A percentile compares a stretch with the other conserved stretches of the same genome.
Evolutionary conservation across 1,140 invertebrate genomes (phyloP).

Genomic region (Anagrus nilaparvatae): DNA sequence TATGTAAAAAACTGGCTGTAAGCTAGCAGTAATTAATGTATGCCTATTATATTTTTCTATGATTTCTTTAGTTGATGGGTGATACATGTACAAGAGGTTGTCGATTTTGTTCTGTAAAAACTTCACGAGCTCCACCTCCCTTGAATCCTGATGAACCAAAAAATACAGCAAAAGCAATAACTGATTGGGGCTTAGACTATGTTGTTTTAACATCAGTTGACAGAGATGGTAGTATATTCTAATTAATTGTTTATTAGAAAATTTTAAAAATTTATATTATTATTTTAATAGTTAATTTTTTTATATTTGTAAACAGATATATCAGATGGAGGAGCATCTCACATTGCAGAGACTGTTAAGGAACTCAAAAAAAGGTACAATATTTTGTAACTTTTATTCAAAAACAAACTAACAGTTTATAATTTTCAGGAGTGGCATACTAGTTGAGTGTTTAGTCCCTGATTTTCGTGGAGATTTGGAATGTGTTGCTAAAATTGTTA

Average conservation of each 20-base stretch:
- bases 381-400: neutral
- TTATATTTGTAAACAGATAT: constrained; percentile 52
- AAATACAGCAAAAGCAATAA: constrained; percentile 88
- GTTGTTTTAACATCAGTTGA: constrained; percentile 97
- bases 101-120: constrained; percentile 98
- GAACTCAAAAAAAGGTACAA: constrained; percentile 61
- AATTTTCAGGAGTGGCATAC: constrained; percentile 59
- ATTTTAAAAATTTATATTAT: constrained; percentile 8
- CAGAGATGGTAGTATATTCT: constrained; percentile 63
- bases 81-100: constrained; percentile 89
- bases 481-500: constrained; percentile 66
- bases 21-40: constrained; percentile 2
- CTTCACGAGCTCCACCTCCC: constrained; percentile 79
- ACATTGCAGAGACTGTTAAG: constrained; percentile 84
- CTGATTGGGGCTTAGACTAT: constrained; percentile 93
- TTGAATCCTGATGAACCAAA: constrained; percentile 83
- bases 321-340: constrained; percentile 79
- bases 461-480: constrained; percentile 84
- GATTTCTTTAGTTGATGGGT: constrained; percentile 65
- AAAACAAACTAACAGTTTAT: constrained; percentile 5
- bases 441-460: constrained; percentile 95
- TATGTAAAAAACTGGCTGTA: neutral
- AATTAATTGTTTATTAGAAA: constrained; percentile 1
- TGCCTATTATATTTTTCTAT: constrained; percentile 11
- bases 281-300: constrained; percentile 1